Conservation (phyloP, 2,113 vertebrate species). For the Hippocampus guttulatus region DNA sequence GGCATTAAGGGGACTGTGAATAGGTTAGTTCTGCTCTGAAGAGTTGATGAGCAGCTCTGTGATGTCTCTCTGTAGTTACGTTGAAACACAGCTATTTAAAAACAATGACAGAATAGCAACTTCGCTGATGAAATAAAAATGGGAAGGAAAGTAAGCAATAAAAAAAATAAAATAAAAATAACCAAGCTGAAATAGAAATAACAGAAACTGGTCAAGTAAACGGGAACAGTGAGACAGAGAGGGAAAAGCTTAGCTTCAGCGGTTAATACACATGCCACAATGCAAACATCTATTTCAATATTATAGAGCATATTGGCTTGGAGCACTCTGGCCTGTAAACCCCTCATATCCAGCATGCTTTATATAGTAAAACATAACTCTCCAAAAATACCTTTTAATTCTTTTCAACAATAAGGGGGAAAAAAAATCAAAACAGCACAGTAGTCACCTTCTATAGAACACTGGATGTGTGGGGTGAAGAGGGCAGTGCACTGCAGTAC, state of each 20-base stretch:
- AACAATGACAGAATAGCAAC: slow-evolving; percentile 11
- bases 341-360: slow-evolving; percentile 46
- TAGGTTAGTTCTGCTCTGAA: slow-evolving; percentile 9
- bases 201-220: slow-evolving; percentile 5
- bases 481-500: slow-evolving; percentile 11
- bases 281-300: slow-evolving; percentile 30
- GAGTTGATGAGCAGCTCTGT: slow-evolving; percentile 11
- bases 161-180: background rate
- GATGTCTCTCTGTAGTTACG: slow-evolving; percentile 18
- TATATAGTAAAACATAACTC: slow-evolving; percentile 2
- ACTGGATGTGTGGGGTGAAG: slow-evolving; percentile 40
- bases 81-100: slow-evolving; percentile 13
- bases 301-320: slow-evolving; percentile 10
- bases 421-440: background rate
- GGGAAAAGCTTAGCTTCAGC: slow-evolving; percentile 39
- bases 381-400: background rate
- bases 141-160: background rate
- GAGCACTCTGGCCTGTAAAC: slow-evolving; percentile 25
- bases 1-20: slow-evolving; percentile 28
- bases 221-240: slow-evolving; percentile 20
- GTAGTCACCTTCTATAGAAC: background rate
- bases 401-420: background rate
- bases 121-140: slow-evolving; percentile 15
- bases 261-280: slow-evolving; percentile 56
- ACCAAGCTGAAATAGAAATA: background rate